Conservation (phyloP, 2,113 vertebrate species). For the Eleginops maclovinus region DNA sequence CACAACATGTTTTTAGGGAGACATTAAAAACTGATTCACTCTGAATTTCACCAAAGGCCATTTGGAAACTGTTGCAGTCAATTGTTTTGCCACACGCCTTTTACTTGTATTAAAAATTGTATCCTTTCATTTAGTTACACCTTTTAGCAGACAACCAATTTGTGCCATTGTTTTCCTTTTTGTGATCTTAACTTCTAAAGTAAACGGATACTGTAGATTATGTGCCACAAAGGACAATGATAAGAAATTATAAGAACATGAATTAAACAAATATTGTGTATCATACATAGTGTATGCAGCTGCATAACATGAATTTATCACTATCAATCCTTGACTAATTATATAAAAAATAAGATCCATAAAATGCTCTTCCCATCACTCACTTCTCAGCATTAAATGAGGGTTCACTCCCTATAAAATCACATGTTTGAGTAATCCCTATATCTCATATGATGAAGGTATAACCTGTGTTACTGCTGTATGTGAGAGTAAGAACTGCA, state of each 20-base stretch:
- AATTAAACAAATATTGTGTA: neutral
- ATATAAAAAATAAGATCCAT: slow-evolving; percentile 19
- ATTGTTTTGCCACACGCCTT: neutral
- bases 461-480: slow-evolving; percentile 3
- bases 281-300: neutral
- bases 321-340: neutral
- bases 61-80: slow-evolving; percentile 4
- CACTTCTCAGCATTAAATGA: neutral
- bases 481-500: slow-evolving; percentile 21
- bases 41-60: slow-evolving; percentile 3
- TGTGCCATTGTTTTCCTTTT: neutral
- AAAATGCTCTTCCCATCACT: slow-evolving; percentile 16
- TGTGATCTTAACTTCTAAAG: neutral
- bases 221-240: neutral
- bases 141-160: slow-evolving; percentile 2
- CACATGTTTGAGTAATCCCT: slow-evolving; percentile 3
- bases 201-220: neutral
- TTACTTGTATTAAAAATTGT: slow-evolving; percentile 1
- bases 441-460: slow-evolving; percentile 16
- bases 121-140: neutral
- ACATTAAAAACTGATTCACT: neutral
- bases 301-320: neutral
- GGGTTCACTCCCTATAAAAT: slow-evolving; percentile 9
- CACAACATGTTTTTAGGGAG: neutral
- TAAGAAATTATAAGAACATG: neutral